Conservation (phyloP, 2,888 invertebrate genomes). For the Limnephilus marmoratus region DNA sequence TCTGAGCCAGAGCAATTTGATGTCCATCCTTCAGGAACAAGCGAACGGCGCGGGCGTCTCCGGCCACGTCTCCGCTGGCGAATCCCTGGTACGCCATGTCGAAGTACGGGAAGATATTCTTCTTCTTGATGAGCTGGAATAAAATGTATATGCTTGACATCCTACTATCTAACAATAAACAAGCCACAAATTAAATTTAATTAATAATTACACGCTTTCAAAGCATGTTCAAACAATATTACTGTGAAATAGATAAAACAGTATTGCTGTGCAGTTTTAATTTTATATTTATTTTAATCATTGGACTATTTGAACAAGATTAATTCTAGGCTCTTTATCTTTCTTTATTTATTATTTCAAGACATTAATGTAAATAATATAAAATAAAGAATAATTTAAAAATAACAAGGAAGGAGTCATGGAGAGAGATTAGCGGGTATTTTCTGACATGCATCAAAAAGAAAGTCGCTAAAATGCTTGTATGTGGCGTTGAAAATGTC, state of each 20-base stretch:
- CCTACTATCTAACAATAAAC: neutral
- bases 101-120: constrained; percentile 92
- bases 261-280: neutral
- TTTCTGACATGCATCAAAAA: neutral
- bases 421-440: neutral
- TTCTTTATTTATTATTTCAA: neutral
- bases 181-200: neutral
- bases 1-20: constrained; percentile 91
- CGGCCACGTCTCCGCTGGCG: constrained; percentile 91
- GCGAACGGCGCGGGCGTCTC: constrained; percentile 93
- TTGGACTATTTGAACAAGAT: neutral
- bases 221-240: neutral
- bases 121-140: constrained; percentile 86
- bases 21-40: constrained; percentile 93
- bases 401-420: neutral
- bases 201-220: neutral
- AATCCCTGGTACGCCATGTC: constrained; percentile 99
- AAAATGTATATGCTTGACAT: neutral
- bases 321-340: neutral
- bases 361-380: neutral
- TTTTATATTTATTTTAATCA: constrained; percentile 24
- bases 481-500: neutral
- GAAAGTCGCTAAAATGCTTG: neutral
- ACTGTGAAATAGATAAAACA: neutral
- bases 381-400: neutral